phyloP scores from a whole-genome alignment of 2,888 invertebrate species.

The Drosophila maculinotata region DNA sequence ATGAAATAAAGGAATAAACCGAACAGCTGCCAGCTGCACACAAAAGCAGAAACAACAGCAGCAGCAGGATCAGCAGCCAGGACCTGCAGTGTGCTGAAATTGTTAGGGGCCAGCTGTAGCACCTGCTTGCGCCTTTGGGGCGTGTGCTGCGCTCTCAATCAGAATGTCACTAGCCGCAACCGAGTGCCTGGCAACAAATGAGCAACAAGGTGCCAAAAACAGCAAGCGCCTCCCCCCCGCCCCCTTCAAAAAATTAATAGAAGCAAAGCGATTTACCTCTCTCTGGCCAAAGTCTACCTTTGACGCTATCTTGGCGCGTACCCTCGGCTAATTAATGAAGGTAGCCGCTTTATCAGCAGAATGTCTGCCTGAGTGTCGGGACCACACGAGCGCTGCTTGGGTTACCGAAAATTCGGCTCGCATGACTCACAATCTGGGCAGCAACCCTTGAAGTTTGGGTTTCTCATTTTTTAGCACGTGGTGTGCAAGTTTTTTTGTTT shows the following conservation, averaged over 20 bases:
- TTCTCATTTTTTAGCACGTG: slow-evolving; percentile 51
- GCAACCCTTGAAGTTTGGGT: slow-evolving; percentile 24
- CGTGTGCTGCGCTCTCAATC: slow-evolving; percentile 64
- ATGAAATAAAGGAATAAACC: slow-evolving; percentile 16
- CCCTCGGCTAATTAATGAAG: slow-evolving; percentile 74
- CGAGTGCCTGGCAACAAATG: slow-evolving; percentile 53
- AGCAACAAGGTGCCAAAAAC: slow-evolving; percentile 63
- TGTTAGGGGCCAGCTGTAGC: slow-evolving; percentile 31
- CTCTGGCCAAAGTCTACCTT: not conserved
- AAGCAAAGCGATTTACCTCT: too few relatives aligned
- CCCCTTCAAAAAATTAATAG: slow-evolving; percentile 10
- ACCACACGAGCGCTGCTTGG: slow-evolving; percentile 59
- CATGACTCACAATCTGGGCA: slow-evolving; percentile 52
- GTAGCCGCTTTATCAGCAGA: slow-evolving; percentile 57
- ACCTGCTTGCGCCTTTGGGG: slow-evolving; percentile 54
- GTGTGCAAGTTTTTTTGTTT: slow-evolving; percentile 46
- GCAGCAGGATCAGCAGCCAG: slow-evolving; percentile 27
- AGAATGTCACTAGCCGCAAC: slow-evolving; percentile 61
- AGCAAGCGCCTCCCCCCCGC: too few relatives aligned
- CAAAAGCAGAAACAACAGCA: slow-evolving; percentile 11
- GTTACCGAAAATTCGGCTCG: slow-evolving; percentile 19
- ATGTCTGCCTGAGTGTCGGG: slow-evolving; percentile 42
- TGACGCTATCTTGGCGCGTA: slow-evolving; percentile 12
- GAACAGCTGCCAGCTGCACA: slow-evolving; percentile 60
- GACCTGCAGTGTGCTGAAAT: slow-evolving; percentile 22